Evolutionary conservation across 2,113 vertebrate genomes (phyloP), one percentile per base, ranked within the genome.

Genomic region (Hoplias malabaricus): DNA sequence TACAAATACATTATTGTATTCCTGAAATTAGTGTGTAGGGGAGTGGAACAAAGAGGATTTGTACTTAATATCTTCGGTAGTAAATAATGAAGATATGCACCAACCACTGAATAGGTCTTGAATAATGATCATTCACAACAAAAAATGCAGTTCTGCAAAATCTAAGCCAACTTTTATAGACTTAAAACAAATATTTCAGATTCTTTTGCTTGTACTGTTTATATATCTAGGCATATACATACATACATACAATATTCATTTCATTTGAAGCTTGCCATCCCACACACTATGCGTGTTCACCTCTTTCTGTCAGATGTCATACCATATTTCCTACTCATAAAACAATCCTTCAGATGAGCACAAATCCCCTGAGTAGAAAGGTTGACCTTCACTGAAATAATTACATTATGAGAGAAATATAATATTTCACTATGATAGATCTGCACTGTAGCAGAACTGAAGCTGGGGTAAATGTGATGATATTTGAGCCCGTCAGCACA

Each of bases 321-420:
- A 46, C 38, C 11, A 77, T 48, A 71, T 29, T 50, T 14, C 77
- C 43, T 13, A 40, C 68, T 71, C 76, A 62, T 61, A 72, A 72
- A 71, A 62, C 56, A 59, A 48, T 77, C 56, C 46, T 34, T 70
- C 42, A 75, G 34, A 14, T 54, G 10, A 48, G 53, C 23, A 50
- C n/a, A 50, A 34, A 61, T 34, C n/a, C 59, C 68, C 9, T 2
- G 2, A 5, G 23, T 4, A 3, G 46, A 66, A 38, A 61, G 29
- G 5, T 69, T 69, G 42, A 59, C 29, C 57, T 73, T 29, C 34
- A 74, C n/a, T 48, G 29, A 65, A 73, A 72, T 63, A 69, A 76
- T 56, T 50, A 42, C 50, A 40, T 65, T 53, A 78, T 56, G 23
- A 46, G n/a, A 29, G 56, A 27, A 74, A 63, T 62, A 78, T 54